Base-by-base conservation (phyloP, 2,113 vertebrate species). In the Epinephelus moara region DNA sequence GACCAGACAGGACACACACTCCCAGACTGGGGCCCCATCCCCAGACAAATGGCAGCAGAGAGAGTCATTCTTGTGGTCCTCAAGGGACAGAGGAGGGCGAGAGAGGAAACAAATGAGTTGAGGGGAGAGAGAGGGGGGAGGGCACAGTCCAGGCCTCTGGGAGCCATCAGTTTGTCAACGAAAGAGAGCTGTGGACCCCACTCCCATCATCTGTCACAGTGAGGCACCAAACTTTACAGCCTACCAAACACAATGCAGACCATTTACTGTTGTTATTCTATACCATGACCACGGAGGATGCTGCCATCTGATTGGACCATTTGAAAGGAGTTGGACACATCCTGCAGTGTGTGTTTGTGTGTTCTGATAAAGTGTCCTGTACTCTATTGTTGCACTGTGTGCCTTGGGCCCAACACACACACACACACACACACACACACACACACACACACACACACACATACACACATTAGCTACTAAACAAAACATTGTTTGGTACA, bases 111-210 rank as follows among this genome's bases (percentile, higher is more conserved):
- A 80, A 57, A 75, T 12, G 27, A 45, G 59, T 6, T 56, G 15
- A 4, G 70, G 33, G 30, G 27, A 37, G 45, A 3, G 45, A 3
- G 53, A 6, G 18, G 14, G 19, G 33, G 60, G 14, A 52, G n/a
- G 4, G 2, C 33, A 37, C 33, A 37, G 47, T 55, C 67, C 71
- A 66, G 62, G 62, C 57, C 80, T 66, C 57, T 3, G 63, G 66
- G 82, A 82, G 74, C 59, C 59, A 49, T 81, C 73, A 64, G 15
- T 72, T 80, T 80, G 73, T 77, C 85, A 72, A 17, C 78, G 85
- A 88, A 53, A 57, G 33, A 37, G 33, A 37, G 33, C 6, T 37
- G 33, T 6, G 33, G 33, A 37, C 33, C 33, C 33, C 33, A 30
- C 30, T 30, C 30, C 30, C 30, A 30, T 76, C 77, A 81, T 88